Conservation (phyloP, 2,113 vertebrate genomes). For the Pedetes capensis region DNA sequence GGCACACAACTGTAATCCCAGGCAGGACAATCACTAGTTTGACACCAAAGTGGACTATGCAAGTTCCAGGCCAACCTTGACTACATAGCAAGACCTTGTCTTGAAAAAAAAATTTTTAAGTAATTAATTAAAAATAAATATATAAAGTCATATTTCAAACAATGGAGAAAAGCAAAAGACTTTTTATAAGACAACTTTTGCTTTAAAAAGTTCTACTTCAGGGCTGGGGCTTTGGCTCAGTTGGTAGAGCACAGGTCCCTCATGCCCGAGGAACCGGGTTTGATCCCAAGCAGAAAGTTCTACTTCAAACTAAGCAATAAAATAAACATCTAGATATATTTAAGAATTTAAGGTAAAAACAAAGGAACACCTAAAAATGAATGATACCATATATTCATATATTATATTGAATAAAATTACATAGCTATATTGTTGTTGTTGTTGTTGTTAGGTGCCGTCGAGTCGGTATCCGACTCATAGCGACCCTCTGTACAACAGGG, state of each 20-base stretch:
- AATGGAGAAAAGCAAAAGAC: not conserved
- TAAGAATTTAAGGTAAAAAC: not conserved
- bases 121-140: too few relatives aligned
- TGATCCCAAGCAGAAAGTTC: too few relatives aligned
- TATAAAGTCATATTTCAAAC: constrained; percentile 18
- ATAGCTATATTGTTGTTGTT: too few relatives aligned
- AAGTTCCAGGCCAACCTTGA: not conserved
- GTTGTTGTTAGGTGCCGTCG: too few relatives aligned
- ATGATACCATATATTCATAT: not conserved
- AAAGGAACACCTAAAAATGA: not conserved
- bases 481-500: too few relatives aligned
- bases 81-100: not conserved
- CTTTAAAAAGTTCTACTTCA: not conserved
- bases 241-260: too few relatives aligned
- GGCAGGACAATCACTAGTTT: too few relatives aligned
- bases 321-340: not conserved
- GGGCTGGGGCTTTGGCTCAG: too few relatives aligned
- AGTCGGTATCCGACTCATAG: too few relatives aligned
- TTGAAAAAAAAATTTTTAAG: not conserved
- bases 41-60: too few relatives aligned
- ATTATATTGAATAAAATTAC: not conserved
- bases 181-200: not conserved
- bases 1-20: not conserved
- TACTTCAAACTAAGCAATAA: not conserved
- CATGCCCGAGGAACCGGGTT: too few relatives aligned